A percentile compares a stretch with the other conserved stretches of the same genome.
Conservation (phyloP, 1,140 invertebrate genomes). For the Tribolium madens region DNA sequence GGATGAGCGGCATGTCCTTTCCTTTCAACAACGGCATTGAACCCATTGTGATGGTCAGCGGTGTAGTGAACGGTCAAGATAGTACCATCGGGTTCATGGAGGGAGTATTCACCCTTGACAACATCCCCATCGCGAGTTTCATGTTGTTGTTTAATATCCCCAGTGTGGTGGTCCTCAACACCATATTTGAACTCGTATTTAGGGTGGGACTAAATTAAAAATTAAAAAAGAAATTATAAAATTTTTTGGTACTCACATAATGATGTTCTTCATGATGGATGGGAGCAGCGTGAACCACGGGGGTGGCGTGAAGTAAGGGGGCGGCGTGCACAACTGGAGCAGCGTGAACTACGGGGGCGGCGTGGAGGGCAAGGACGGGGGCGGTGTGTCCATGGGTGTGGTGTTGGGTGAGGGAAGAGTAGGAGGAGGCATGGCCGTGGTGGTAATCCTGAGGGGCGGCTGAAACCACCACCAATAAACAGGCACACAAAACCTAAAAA, state of each 20-base stretch:
- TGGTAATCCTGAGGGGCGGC: constrained; percentile 36
- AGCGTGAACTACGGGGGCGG: background rate
- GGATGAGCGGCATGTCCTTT: constrained; percentile 63
- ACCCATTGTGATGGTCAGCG: constrained; percentile 72
- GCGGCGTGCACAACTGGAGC: constrained; percentile 56
- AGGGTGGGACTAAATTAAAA: constrained; percentile 64
- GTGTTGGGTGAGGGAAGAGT: constrained; percentile 41
- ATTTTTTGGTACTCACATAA: background rate
- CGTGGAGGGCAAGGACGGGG: background rate
- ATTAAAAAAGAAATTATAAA: background rate
- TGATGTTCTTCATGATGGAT: constrained; percentile 3
- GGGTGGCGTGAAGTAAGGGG: constrained; percentile 63
- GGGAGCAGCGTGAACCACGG: constrained; percentile 58
- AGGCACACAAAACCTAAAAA: constrained; percentile 48
- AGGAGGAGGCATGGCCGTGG: constrained; percentile 42
- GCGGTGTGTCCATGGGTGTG: constrained; percentile 12
- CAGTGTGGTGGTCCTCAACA: constrained; percentile 73
- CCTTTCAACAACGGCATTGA: constrained; percentile 72
- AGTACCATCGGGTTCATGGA: constrained; percentile 72
- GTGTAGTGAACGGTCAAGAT: constrained; percentile 72
- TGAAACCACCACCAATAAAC: constrained; percentile 26
- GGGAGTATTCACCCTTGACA: constrained; percentile 67
- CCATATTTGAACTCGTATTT: constrained; percentile 75
- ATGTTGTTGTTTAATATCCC: constrained; percentile 73
- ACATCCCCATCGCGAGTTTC: constrained; percentile 72